phyloP scores from a whole-genome alignment of 2,888 invertebrate genomes.

The Hemistola chrysoprasaria region DNA sequence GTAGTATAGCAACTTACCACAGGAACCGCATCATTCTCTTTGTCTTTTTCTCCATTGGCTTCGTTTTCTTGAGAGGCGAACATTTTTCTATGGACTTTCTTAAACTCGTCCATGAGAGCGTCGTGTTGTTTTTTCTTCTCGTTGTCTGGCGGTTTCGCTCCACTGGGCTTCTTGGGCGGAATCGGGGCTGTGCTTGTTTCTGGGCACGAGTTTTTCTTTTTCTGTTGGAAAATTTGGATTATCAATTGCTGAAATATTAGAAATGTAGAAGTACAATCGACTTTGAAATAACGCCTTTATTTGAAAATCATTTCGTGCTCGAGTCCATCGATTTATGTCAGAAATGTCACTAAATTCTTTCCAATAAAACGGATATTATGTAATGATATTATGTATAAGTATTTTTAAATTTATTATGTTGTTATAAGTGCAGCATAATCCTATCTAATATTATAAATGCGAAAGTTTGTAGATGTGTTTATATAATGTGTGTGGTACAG shows the following conservation, averaged over 20 bases:
- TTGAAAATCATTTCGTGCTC: no score
- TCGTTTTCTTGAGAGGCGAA: constrained; percentile 80
- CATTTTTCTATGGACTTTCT: constrained; percentile 94
- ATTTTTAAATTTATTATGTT: no score
- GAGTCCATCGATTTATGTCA: no score
- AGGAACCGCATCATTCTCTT: constrained; percentile 11
- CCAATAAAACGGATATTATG: no score
- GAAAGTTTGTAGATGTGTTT: no score
- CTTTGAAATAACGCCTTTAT: no score
- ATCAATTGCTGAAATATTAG: no score
- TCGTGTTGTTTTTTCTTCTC: constrained; percentile 87
- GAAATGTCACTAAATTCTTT: no score
- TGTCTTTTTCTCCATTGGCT: constrained; percentile 11
- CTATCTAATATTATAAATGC: no score
- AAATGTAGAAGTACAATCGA: background rate
- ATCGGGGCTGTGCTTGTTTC: constrained; percentile 44
- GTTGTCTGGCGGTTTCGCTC: constrained; percentile 73
- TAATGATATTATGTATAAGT: no score
- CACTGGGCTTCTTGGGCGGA: constrained; percentile 54
- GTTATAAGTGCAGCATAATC: no score
- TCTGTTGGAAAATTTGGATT: constrained; percentile 38
- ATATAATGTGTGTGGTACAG: no score
- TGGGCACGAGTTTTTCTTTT: constrained; percentile 53
- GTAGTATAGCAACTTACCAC: constrained; percentile 18
- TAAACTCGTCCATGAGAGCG: constrained; percentile 94